Conservation (phyloP, 2,113 vertebrate genomes). For the Nannospalax galili region DNA sequence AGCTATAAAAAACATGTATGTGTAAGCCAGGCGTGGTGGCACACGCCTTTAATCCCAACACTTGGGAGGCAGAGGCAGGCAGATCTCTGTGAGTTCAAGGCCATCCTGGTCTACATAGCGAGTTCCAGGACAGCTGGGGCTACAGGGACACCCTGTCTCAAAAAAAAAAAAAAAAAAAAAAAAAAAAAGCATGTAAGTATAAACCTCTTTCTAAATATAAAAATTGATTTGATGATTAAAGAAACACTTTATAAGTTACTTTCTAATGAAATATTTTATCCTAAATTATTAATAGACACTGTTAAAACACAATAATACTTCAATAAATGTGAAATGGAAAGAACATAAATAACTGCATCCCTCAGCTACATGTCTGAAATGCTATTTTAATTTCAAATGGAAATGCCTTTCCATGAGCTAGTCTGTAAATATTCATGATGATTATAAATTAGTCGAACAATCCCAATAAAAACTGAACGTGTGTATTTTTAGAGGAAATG, state of each 20-base stretch:
- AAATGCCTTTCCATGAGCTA: conserved; percentile 56
- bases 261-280: conserved; percentile 51
- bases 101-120: too few relatives aligned
- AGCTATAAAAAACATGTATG: neutral
- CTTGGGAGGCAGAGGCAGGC: too few relatives aligned
- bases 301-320: neutral
- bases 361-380: conserved; percentile 42
- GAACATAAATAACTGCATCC: conserved; percentile 1
- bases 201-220: conserved; percentile 52
- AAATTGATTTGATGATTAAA: conserved; percentile 30
- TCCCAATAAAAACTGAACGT: conserved; percentile 35
- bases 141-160: too few relatives aligned
- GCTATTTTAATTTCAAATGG: conserved; percentile 57
- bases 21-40: too few relatives aligned
- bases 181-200: conserved; percentile 8
- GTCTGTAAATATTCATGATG: conserved; percentile 38
- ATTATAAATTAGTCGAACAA: conserved; percentile 59
- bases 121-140: too few relatives aligned
- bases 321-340: conserved; percentile 50
- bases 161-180: too few relatives aligned
- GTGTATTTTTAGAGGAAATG: conserved; percentile 6
- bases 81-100: too few relatives aligned
- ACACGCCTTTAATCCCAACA: too few relatives aligned
- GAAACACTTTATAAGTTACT: neutral
- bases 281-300: conserved; percentile 26